Evolutionary conservation across 2,888 invertebrate genomes (phyloP).

Genomic region (Cryptus viduatorius): DNA sequence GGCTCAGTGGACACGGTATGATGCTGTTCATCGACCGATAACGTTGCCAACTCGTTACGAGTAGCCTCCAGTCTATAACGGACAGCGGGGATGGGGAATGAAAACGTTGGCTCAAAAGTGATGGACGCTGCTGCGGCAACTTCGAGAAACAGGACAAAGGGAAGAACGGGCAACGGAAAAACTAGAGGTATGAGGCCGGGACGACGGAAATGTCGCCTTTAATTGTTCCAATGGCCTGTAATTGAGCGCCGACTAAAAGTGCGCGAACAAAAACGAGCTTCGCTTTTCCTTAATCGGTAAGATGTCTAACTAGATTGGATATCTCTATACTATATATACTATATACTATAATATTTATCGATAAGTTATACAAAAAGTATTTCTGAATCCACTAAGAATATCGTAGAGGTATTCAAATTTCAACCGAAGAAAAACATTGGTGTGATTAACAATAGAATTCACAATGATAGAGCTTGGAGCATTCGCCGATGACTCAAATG

Average conservation of each 20-base stretch:
- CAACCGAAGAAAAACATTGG: too few relatives aligned
- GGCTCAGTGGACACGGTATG: constrained; percentile 61
- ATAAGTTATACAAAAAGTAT: too few relatives aligned
- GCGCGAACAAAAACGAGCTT: constrained; percentile 3
- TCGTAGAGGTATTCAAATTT: too few relatives aligned
- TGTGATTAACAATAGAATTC: too few relatives aligned
- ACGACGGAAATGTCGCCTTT: constrained; percentile 25
- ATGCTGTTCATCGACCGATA: constrained; percentile 62
- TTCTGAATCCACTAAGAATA: too few relatives aligned
- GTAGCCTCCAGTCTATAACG: constrained; percentile 41
- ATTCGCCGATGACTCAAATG: too few relatives aligned
- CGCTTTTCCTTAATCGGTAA: too few relatives aligned
- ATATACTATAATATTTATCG: too few relatives aligned
- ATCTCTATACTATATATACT: too few relatives aligned
- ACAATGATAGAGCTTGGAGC: too few relatives aligned
- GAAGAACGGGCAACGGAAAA: constrained; percentile 9
- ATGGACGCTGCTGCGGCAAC: constrained; percentile 19
- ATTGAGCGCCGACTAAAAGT: constrained; percentile 50
- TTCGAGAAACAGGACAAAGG: constrained; percentile 25
- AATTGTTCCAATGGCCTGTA: constrained; percentile 52
- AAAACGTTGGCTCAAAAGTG: constrained; percentile 6
- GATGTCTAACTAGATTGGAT: too few relatives aligned
- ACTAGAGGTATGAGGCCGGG: constrained; percentile 11
- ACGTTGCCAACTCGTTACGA: constrained; percentile 66
- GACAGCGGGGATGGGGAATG: background rate